Evolutionary conservation across 2,797 vertebrate genomes (phyloP).

Genomic region (Tiaroga cobitis): DNA sequence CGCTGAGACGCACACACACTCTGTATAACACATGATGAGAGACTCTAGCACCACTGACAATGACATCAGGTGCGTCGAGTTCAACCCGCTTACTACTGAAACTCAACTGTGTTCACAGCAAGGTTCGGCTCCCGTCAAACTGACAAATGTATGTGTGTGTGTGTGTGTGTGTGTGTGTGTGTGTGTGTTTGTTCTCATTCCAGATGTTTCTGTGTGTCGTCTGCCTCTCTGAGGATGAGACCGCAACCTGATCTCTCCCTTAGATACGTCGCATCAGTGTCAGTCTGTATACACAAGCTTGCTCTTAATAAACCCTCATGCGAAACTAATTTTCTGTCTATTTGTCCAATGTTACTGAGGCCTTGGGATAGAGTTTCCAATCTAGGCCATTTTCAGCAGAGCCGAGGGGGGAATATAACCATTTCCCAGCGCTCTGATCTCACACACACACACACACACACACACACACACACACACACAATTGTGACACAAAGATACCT

Average conservation of each 20-base stretch:
- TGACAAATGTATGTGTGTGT: background rate
- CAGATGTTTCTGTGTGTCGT: slow-evolving; percentile 16
- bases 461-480: background rate
- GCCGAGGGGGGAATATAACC: slow-evolving; percentile 13
- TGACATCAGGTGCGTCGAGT: background rate
- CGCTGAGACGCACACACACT: background rate
- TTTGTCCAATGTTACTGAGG: slow-evolving; percentile 77
- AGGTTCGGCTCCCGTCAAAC: background rate
- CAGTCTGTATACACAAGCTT: slow-evolving; percentile 72
- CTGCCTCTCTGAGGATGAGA: slow-evolving; percentile 26
- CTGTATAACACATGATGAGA: background rate
- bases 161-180: slow-evolving; percentile 1
- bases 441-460: slow-evolving; percentile 3
- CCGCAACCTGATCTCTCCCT: slow-evolving; percentile 33
- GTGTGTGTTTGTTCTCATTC: slow-evolving; percentile 14
- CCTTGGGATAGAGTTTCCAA: slow-evolving; percentile 77
- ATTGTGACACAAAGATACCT: background rate
- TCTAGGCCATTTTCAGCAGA: slow-evolving; percentile 67
- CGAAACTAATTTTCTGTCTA: slow-evolving; percentile 82
- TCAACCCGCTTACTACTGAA: background rate
- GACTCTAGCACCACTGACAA: background rate
- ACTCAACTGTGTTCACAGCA: background rate
- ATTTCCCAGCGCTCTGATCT: background rate
- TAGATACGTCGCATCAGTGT: slow-evolving; percentile 27
- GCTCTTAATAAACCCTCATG: slow-evolving; percentile 78